Base-by-base conservation (phyloP, 2,113 vertebrate species). In the Aspiorhynchus laticeps region DNA sequence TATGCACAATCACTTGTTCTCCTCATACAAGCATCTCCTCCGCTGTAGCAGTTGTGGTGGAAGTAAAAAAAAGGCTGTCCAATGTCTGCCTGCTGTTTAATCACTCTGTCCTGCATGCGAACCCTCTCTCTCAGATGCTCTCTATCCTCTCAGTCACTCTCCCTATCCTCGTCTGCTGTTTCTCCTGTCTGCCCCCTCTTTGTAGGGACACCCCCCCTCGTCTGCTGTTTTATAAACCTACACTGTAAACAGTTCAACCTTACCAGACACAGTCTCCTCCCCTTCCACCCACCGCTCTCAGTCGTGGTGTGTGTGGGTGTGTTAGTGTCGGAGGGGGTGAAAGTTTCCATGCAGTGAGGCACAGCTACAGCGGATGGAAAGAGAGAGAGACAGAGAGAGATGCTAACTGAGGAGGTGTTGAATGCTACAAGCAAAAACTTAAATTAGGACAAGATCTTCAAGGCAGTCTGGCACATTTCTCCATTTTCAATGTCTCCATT, bases 191-290 rank as follows among this genome's bases (percentile, higher is more conserved):
- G 48, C 67, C 85, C 75, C 87, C 87, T 86, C 87, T 87, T 85
- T 89, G 86, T 88, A 87, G 85, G 75, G 85, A 87, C 83, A 8
- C 82, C 88, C 90, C 88, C 87, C 80, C 82, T 82, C 53, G 88
- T 89, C 89, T 91, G 87, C 90, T 88, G 80, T 84, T 88, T 90
- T 90, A 85, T 88, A 90, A 90, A 87, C 87, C 89, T 80, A 86
- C 84, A 86, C 89, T 84, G 90, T 89, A 88, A 80, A 89, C 86
- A 86, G 88, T 88, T 90, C 89, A 89, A 77, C 88, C 87, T 88
- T 87, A 86, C 26, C 88, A 77, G 82, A 85, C 82, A 83, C 56
- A 83, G 86, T 51, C 90, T 85, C 90, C 91, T 87, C 90, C 89
- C 86, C 76, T 81, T 85, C 77, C 87, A 74, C 86, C 59, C 73